These are phyloP conservation scores for Salticus scenicus DNA, from an alignment of 2,888 invertebrate genomes.

Conservation along the genomic window DNA sequence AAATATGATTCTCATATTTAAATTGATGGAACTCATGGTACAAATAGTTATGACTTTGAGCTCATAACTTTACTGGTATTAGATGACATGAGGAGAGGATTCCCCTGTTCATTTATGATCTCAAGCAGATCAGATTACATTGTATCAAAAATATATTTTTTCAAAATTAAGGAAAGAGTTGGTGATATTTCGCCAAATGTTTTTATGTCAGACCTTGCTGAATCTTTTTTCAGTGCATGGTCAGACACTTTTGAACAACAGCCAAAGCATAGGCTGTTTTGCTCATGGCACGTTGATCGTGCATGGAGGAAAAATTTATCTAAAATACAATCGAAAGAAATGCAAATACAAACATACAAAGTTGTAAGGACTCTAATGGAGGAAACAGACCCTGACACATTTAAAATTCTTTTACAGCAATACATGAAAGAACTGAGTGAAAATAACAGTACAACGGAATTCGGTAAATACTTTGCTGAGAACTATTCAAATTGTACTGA, in stretches of 20 bases:
- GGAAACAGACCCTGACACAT: background rate
- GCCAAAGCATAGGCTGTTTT: conserved; percentile 23
- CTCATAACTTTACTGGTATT: conserved; percentile 20
- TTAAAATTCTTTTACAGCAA: background rate
- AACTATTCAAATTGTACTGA: background rate
- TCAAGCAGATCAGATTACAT: conserved; percentile 9
- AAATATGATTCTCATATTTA: conserved; percentile 27
- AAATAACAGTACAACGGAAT: conserved; percentile 36
- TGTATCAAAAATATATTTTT: background rate
- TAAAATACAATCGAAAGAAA: background rate
- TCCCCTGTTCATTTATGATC: conserved; percentile 29
- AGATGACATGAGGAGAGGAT: conserved; percentile 25
- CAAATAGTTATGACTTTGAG: conserved; percentile 32
- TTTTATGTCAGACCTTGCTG: conserved; percentile 66
- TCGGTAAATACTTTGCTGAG: conserved; percentile 16
- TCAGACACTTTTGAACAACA: conserved; percentile 26
- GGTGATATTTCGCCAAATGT: background rate
- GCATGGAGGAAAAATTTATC: conserved; percentile 9
- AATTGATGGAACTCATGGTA: conserved; percentile 38
- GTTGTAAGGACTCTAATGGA: background rate
- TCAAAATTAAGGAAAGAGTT: background rate
- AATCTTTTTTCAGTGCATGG: conserved; percentile 66
- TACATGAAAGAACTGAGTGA: conserved; percentile 11
- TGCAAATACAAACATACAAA: conserved; percentile 8
- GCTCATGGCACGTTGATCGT: conserved; percentile 53